phyloP scores from a whole-genome alignment of 2,888 invertebrate genomes.

The Dryobota labecula region DNA sequence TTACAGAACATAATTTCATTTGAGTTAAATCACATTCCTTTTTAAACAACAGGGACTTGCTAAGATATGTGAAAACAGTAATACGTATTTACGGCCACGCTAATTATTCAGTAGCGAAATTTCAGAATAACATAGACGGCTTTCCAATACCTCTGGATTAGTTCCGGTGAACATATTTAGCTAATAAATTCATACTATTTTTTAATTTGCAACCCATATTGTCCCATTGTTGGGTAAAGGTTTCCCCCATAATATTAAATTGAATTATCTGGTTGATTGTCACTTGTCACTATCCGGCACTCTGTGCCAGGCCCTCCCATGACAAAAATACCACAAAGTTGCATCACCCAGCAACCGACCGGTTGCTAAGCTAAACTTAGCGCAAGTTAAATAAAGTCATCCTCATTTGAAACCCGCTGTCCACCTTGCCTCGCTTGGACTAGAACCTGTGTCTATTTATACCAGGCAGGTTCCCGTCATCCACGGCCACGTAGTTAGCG shows the following conservation, averaged over 20 bases:
- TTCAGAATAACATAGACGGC: background rate
- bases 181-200: background rate
- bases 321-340: conserved; percentile 6
- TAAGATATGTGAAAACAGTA: too few relatives aligned
- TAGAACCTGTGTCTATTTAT: conserved; percentile 56
- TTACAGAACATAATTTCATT: too few relatives aligned
- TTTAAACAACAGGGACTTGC: too few relatives aligned
- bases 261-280: too few relatives aligned
- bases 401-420: conserved; percentile 5
- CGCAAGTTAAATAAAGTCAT: conserved; percentile 25
- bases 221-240: too few relatives aligned
- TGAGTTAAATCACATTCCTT: too few relatives aligned
- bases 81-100: background rate
- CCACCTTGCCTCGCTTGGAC: conserved; percentile 35
- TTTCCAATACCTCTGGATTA: background rate
- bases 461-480: conserved; percentile 56
- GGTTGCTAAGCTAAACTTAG: conserved; percentile 47
- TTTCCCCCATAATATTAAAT: too few relatives aligned
- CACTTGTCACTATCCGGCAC: background rate
- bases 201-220: too few relatives aligned
- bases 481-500: conserved; percentile 20
- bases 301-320: background rate
- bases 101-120: background rate
- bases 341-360: conserved; percentile 35
- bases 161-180: background rate